Base-by-base conservation (phyloP, 2,888 invertebrate species). In the Caenorhabditis panamensis region DNA sequence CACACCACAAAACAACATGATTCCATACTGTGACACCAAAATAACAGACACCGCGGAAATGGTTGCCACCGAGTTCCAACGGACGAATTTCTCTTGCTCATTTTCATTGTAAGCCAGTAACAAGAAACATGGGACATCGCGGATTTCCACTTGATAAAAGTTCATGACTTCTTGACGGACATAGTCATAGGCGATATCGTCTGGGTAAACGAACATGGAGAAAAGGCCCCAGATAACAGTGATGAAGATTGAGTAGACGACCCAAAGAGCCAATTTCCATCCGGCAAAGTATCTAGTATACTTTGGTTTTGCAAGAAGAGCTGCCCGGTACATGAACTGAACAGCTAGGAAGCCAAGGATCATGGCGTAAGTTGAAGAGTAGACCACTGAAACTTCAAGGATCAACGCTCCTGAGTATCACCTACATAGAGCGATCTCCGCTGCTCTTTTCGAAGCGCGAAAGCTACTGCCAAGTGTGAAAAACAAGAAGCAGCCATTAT, bases 391-490 rank as follows among this genome's bases (percentile, higher is more conserved):
- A 59, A 59, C 9, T 31, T 9, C 37, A 16, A 64, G 22, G 22
- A 64, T 64, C 11, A 53, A 37, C 16, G 37, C 51, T 6, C 11
- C 20, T 6, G 8, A 5, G 31, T 49, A 41, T 31, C 4, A 49
- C 31, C 28, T 31, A 67, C 67, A 41, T 1, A 67, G 22, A 9
- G 22, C 18, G 11, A 28, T 6, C 18, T 71, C 69, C 2, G 69
- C 0, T 0, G 36, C 11, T 1, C 8, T 18, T 16, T 71, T 71
- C 1, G 58, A 64, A 1, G 31, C 24, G 0, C 41, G 37, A 41
- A 73, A 64, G 2, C 24, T 9, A 26, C 73, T 58, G 11, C 59
- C 59, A n/a, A 73, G 49, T 28, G 64, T 64, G 49, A 73, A 73
- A 18, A 41, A 73, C 6, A 73, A 22, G 13, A 64, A 56, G 47